Conservation (phyloP, 1,140 invertebrate species). For the Cecropterus lyciades region DNA sequence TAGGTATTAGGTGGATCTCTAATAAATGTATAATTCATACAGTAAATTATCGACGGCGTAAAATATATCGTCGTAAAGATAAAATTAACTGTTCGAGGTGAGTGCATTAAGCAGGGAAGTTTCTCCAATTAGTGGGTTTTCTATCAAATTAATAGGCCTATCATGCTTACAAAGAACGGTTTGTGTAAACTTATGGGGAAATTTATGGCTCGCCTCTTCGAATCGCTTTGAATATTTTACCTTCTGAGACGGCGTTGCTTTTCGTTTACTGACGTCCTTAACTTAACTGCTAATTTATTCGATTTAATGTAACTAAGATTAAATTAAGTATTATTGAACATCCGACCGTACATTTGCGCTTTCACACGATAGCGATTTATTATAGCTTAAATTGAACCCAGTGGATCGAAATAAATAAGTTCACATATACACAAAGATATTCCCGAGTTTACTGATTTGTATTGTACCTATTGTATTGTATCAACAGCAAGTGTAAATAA, state of each 20-base stretch:
- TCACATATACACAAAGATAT: too few species aligned
- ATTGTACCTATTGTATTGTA: too few species aligned
- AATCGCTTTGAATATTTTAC: slow-evolving; percentile 23
- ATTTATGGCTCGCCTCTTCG: slow-evolving; percentile 34
- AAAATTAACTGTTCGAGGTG: slow-evolving; percentile 48
- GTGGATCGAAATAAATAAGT: too few species aligned
- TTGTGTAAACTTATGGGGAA: slow-evolving; percentile 24
- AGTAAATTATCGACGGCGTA: slow-evolving; percentile 42
- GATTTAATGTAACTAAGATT: not conserved
- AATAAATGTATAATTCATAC: too few species aligned
- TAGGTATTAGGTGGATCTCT: slow-evolving; percentile 36
- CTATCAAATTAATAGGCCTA: slow-evolving; percentile 66
- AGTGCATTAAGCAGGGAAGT: slow-evolving; percentile 46
- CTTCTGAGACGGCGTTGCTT: not conserved
- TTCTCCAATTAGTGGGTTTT: slow-evolving; percentile 64
- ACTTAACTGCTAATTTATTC: slow-evolving; percentile 1
- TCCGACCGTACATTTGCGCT: not conserved
- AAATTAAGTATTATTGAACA: not conserved
- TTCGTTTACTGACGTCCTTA: not conserved
- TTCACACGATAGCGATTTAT: not conserved
- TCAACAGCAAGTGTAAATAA: too few species aligned
- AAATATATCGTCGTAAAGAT: slow-evolving; percentile 59
- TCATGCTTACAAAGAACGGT: slow-evolving; percentile 47
- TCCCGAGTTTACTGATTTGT: too few species aligned
- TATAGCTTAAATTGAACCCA: too few species aligned